These are phyloP conservation scores for Anguilla japonica DNA, from an alignment of 2,113 vertebrate genomes.

Conservation along the genomic window DNA sequence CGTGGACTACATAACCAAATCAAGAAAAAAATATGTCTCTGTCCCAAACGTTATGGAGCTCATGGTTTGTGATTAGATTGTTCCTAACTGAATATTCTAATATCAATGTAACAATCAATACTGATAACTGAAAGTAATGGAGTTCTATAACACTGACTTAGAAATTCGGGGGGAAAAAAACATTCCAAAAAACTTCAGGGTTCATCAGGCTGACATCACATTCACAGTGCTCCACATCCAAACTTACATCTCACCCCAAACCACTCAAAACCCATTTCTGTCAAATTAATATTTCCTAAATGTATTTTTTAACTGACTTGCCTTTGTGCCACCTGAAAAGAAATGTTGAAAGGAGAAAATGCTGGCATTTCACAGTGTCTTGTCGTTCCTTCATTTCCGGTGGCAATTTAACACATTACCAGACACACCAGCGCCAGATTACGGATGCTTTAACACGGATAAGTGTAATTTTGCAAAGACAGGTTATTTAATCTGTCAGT, in stretches of 20 bases:
- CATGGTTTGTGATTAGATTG: not conserved
- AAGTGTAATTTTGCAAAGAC: not conserved
- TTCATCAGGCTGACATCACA: not conserved
- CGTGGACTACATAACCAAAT: no score
- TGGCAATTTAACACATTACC: not conserved
- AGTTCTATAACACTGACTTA: no score
- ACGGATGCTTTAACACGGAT: not conserved
- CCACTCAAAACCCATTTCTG: not conserved
- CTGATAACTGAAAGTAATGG: no score
- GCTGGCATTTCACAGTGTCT: not conserved
- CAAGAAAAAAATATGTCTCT: no score
- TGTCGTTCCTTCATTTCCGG: not conserved
- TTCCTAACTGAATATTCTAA: not conserved
- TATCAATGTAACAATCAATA: no score
- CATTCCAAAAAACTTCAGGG: no score
- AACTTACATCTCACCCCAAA: not conserved
- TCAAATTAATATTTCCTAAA: not conserved
- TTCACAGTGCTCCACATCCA: not conserved
- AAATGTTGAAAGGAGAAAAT: not conserved
- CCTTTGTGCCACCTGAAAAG: not conserved
- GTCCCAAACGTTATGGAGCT: no score
- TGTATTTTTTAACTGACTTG: not conserved
- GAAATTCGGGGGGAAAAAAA: no score
- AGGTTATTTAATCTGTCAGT: not conserved
- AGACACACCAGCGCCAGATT: not conserved